Base-by-base conservation (phyloP, 1,140 invertebrate genomes). In the Drosophila ironensis region DNA sequence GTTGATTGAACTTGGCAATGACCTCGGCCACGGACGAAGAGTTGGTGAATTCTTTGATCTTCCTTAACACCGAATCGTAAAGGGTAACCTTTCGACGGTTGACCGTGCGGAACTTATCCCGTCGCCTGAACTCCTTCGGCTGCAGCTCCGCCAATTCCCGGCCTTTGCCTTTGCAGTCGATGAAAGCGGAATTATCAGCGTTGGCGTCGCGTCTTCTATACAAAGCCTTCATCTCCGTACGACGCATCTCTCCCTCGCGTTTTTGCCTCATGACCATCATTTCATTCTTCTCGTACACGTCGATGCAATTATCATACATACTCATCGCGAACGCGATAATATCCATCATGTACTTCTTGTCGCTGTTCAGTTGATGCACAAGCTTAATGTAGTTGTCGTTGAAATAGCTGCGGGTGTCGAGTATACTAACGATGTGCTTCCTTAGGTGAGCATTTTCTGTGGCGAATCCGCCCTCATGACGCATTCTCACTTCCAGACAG, bases 311-410 rank as follows among this genome's bases (percentile, higher is more conserved):
- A 24, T 78, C 75, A 37, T 81, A 81, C 2, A 73, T 75, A 24
- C 66, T 60, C 5, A 71, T 44, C 5, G 76, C 72, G 24, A 73
- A 73, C 28, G 81, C 76, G 17, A 86, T 72, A 1, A 86, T 28
- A 35, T 86, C 80, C 9, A 77, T 51, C 5, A 86, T 59, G 37
- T 78, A 86, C 53, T 86, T 86, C 22, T 86, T 86, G 42, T 81
- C 76, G 42, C 63, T 76, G 20, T 77, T 86, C 7, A 86, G 52
- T 11, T 81, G 67, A 35, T 71, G 64, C 5, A 86, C 72, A 64
- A 77, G 76, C 19, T 74, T 70, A 0, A 50, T 60, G 38, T 72
- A 86, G 0, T 61, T 54, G 9, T 68, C 57, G 24, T 86, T 86
- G 30, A 86, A 86, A 35, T 74, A 68, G 1, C 69, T 59, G n/a